phyloP scores from a whole-genome alignment of 2,113 vertebrate genomes.

The Spermophilus dauricus region DNA sequence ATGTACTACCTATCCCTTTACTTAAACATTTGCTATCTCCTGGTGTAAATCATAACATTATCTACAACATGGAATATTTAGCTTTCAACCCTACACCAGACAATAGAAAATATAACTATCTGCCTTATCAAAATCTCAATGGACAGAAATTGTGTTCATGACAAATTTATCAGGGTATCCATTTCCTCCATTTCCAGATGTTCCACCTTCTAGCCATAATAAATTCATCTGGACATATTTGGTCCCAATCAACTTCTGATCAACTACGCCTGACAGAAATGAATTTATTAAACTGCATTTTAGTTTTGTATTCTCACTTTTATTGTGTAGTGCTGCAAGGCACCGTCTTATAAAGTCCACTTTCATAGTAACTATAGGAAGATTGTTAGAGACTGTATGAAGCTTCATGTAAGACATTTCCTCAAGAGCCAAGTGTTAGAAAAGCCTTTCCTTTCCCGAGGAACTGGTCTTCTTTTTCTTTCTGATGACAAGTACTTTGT shows the following conservation, averaged over 20 bases:
- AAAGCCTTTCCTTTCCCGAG: slow-evolving; percentile 45
- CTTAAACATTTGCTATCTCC: background rate
- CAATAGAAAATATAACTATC: background rate
- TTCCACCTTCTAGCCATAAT: background rate
- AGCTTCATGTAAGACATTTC: background rate
- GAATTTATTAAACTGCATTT: background rate
- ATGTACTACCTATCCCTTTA: slow-evolving; percentile 32
- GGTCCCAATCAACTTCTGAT: background rate
- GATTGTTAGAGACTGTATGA: background rate
- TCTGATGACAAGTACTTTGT: slow-evolving; percentile 40
- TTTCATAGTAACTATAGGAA: background rate
- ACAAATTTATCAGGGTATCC: background rate
- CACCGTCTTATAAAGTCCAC: background rate
- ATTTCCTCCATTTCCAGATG: background rate
- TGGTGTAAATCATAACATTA: background rate
- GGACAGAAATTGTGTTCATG: background rate
- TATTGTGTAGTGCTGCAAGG: background rate
- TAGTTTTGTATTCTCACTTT: background rate
- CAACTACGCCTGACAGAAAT: background rate
- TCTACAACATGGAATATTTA: background rate
- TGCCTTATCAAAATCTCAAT: background rate
- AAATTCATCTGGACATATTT: background rate
- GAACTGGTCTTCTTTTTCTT: slow-evolving; percentile 16
- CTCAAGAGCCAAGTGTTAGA: slow-evolving; percentile 52
- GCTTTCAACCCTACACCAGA: background rate